A percentile compares a stretch with the other conserved stretches of the same genome.
Evolutionary conservation across 37 sponge, comb jelly and placozoan species (phyloP).

Genomic region (Cliona cf. orientalis): DNA sequence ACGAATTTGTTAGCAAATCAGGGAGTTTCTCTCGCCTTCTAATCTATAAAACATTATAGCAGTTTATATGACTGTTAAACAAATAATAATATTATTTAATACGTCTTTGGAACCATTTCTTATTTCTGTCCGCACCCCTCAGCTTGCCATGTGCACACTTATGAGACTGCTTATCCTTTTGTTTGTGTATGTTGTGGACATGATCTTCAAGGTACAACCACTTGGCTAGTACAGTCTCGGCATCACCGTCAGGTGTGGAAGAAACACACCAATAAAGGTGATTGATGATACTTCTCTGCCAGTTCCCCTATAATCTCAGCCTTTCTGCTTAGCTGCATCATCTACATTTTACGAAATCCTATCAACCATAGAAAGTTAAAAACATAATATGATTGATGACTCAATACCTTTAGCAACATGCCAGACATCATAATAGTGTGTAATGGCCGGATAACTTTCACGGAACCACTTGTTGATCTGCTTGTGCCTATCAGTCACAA

Average conservation of each 20-base stretch:
- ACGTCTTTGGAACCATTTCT: too few relatives aligned
- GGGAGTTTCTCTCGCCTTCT: too few relatives aligned
- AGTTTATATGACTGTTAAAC: too few relatives aligned
- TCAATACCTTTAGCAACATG: conserved; percentile 66
- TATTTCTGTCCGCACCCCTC: too few relatives aligned
- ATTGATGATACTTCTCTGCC: conserved; percentile 34
- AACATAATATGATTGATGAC: not conserved
- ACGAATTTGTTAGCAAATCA: too few relatives aligned
- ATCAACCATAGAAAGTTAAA: not conserved
- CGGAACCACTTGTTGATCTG: conserved; percentile 45
- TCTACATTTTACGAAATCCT: conserved; percentile 4
- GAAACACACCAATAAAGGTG: conserved; percentile 77
- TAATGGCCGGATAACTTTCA: conserved; percentile 19
- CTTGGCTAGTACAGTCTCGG: too few relatives aligned
- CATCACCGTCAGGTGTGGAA: too few relatives aligned
- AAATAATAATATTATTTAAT: too few relatives aligned
- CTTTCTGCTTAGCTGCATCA: not conserved
- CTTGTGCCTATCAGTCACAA: conserved; percentile 52
- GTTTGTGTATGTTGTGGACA: too few relatives aligned
- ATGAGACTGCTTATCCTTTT: too few relatives aligned
- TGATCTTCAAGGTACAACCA: conserved; percentile 37
- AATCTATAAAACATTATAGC: too few relatives aligned
- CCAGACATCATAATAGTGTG: conserved; percentile 62
- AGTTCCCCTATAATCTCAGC: not conserved
- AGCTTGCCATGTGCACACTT: too few relatives aligned